Conservation (phyloP, 2,113 vertebrate species). For the Grantiella picta region DNA sequence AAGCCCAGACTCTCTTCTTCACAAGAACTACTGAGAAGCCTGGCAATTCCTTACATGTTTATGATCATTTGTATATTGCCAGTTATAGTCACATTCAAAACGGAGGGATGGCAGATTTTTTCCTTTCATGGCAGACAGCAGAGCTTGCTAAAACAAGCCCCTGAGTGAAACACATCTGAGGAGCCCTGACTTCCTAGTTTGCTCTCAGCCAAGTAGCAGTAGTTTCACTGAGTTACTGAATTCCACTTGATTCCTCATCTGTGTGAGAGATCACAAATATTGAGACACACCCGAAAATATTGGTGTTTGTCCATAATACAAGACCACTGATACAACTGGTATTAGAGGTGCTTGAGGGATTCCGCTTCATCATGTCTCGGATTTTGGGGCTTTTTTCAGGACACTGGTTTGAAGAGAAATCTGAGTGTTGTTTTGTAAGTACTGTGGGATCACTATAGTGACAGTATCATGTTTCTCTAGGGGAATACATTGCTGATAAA, state of each 20-base stretch:
- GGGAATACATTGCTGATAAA: neutral
- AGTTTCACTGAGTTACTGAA: neutral
- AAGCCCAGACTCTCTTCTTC: neutral
- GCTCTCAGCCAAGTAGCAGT: neutral
- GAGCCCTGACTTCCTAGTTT: neutral
- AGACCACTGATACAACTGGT: neutral
- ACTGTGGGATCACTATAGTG: neutral
- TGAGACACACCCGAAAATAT: neutral
- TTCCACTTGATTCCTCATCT: neutral
- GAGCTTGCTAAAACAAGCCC: neutral
- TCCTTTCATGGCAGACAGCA: neutral
- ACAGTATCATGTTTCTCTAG: neutral
- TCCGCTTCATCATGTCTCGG: neutral
- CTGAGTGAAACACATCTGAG: neutral
- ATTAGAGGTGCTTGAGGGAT: neutral
- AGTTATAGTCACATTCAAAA: neutral
- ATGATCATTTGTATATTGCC: neutral
- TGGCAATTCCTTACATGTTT: neutral
- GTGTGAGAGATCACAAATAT: neutral
- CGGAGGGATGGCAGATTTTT: neutral
- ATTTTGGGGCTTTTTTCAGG: neutral
- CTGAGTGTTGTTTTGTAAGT: neutral
- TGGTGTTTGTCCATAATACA: neutral
- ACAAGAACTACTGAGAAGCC: neutral
- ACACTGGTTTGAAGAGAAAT: neutral